Evolutionary conservation across 2,797 vertebrate species (phyloP).

Genomic region (Steatocranus sp.): DNA sequence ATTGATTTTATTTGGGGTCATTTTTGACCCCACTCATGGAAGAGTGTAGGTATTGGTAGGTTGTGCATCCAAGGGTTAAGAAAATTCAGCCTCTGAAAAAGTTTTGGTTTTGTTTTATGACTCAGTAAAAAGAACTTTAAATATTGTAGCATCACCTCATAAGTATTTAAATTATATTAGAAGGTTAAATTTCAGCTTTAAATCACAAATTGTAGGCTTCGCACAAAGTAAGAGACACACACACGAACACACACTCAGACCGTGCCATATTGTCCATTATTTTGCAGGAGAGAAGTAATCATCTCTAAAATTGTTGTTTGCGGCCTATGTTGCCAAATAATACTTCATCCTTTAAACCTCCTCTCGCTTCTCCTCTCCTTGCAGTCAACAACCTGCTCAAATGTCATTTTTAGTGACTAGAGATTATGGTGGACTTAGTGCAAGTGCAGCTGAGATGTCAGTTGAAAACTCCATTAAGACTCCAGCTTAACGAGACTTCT

Average conservation of each 20-base stretch:
- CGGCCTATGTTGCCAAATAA: slow-evolving; percentile 30
- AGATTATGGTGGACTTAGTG: slow-evolving; percentile 20
- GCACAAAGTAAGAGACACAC: neutral
- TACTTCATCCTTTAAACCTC: slow-evolving; percentile 33
- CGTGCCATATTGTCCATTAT: slow-evolving; percentile 19
- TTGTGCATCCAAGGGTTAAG: no score
- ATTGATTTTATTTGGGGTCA: no score
- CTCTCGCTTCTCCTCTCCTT: slow-evolving; percentile 1
- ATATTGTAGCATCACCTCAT: neutral
- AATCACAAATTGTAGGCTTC: neutral
- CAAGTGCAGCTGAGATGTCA: slow-evolving; percentile 1
- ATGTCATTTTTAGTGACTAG: slow-evolving; percentile 13
- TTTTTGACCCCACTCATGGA: no score
- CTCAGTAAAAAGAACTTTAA: neutral
- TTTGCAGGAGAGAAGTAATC: slow-evolving; percentile 16
- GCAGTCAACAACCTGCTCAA: slow-evolving; percentile 27
- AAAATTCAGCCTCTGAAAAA: neutral
- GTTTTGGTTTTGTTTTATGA: neutral
- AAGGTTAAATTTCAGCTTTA: neutral
- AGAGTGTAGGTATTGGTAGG: no score
- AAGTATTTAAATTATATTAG: neutral
- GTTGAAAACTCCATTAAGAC: slow-evolving; percentile 41
- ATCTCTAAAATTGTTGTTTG: slow-evolving; percentile 38
- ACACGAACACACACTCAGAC: neutral
- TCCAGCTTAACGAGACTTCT: neutral